Base-by-base conservation (phyloP, 2,888 invertebrate species). In the Geophilus truncorum region DNA sequence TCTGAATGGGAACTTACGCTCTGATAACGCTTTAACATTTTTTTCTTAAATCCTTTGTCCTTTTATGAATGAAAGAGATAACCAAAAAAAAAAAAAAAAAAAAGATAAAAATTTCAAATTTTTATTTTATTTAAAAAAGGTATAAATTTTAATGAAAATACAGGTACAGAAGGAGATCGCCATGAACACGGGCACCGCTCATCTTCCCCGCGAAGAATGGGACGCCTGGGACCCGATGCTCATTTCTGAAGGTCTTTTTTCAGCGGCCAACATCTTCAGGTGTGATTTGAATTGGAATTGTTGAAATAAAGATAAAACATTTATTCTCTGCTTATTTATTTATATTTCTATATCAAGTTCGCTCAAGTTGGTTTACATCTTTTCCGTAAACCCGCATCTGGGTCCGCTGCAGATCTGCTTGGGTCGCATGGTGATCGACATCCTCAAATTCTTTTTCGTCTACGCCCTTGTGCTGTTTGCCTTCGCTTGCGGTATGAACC, bases 191-290 rank as follows among this genome's bases (percentile, higher is more conserved):
- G 85, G 84, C 23, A 84, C 84, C 28, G 88, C 90, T 32, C 91
- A 92, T 85, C 90, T 92, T 84, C 92, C 93, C 78, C 90, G 98
- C 81, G 94, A 95, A 87, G 90, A 95, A 84, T 98, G 98, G 98
- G 96, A 98, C 88, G 94, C 97, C 6, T 98, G 96, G 94, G 98
- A 98, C 88, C 98, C 98, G 21, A 98, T 97, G 93, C 91, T 98
- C 84, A 94, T 94, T 83, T 95, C 96, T 30, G 97, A 97, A 88
- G 97, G 96, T 36, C 91, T 98, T 80, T 98, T 98, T 89, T 98
- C 98, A 18, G 97, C 98, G 21, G 98, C 98, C 83, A 99, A 98
- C 89, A 98, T 98, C 88, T 96, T 94, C 87, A 86, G 86, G 79
- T 84, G 21, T 21, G 4, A 78, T 21, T 34, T 21, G 0, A 28